Base-by-base conservation (phyloP, 1,140 invertebrate genomes). In the Tetraneura akinire region DNA sequence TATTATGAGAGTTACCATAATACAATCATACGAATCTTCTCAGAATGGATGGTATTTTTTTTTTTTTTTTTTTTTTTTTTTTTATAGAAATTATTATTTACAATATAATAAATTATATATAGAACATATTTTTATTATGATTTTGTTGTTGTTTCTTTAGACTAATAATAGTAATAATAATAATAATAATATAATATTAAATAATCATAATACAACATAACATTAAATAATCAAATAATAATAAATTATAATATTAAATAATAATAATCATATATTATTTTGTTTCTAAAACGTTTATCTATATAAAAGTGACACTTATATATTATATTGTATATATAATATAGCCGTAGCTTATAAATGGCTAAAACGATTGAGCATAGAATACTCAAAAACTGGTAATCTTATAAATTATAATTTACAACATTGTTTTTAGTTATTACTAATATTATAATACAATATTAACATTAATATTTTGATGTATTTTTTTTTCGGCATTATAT, bases 281-380 rank as follows among this genome's bases (percentile, higher is more conserved):
- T 51, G 23, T 71, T 71, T 16, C 68, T 71, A 71, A 51, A 71
- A 71, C 47, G 47, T 51, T 71, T 71, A 71, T 29, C 45, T 51
- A 71, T 71, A 71, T 23, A 66, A 66, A 71, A 71, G 45, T 49
- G 68, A 51, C 47, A 71, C 47, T 71, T 49, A 71, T 51, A 71
- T 71, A 71, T 71, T 68, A 37, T n/a, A n/a, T n/a, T n/a, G n/a
- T n/a, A n/a, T n/a, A n/a, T n/a, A n/a, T n/a, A n/a, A n/a, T n/a
- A n/a, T 68, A 68, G 64, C 64, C 37, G 8, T 53, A 53, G 18
- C 18, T 4, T n/a, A 53, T 51, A 49, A 70, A 71, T n/a, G 68
- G 68, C 68, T 71, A 71, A 71, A 71, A 71, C 68, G 29, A 71
- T 71, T 71, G 68, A 71, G 68, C 68, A 51, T 45, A 71, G 47